Evolutionary conservation across 2,888 invertebrate genomes (phyloP), one percentile per base, ranked within the genome.

Genomic region (Stictocephala bisonia): DNA sequence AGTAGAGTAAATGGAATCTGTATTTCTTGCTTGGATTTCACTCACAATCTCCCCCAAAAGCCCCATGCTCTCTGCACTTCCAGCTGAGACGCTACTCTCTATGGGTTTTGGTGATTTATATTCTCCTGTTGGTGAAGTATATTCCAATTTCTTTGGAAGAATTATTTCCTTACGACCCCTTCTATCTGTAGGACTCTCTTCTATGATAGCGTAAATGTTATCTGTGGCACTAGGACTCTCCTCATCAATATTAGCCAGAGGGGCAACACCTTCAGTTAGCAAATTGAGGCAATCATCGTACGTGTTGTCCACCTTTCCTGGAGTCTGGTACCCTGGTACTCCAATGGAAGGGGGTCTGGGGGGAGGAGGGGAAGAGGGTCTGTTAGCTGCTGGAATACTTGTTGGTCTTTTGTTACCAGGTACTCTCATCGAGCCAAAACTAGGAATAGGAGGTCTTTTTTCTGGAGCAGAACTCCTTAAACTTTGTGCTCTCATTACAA

Each of bases 181-280:
- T 77, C 77, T 53, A 75, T 78, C 53, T 0, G 88, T 86, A 0
- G 92, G 90, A 35, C 89, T 88, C 82, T 95, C 95, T 81, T 95
- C 94, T 64, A 95, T 95, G 0, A 94, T 92, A 0, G 94, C 93
- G 82, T 95, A 95, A 76, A 95, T 95, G 80, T 94, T 94, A 80
- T 94, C 94, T 18, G 83, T 84, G 58, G 84, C 85, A 13, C 86
- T 83, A 0, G 89, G 88, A 74, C 83, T 84, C 79, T 87, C 88
- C 76, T 87, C 86, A 74, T 88, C 87, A 60, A 91, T 90, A 77
- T 90, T 88, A 0, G 89, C 87, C 74, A 91, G 81, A 0, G 90
- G 87, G 0, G 87, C 79, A 48, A 73, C 48, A 29, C 79, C 75
- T 26, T 89, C 87, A 51, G 87, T 86, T 75, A 92, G 89, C 1